These are phyloP conservation scores for Campylomormyrus numenius DNA, from an alignment of 2,113 vertebrate genomes.

Conservation along the genomic window DNA sequence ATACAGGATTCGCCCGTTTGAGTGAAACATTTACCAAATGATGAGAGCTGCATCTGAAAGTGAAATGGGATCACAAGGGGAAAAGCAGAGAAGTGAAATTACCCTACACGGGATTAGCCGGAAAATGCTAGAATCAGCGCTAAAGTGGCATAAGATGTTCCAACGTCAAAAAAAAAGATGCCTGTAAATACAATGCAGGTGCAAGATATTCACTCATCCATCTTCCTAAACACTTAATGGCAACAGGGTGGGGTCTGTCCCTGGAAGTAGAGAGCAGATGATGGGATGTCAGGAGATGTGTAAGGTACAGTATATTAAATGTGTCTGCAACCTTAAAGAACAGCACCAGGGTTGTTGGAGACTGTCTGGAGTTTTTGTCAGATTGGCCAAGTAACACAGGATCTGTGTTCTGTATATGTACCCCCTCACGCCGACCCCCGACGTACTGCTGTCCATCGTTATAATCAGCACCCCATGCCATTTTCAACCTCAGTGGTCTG, in stretches of 20 bases:
- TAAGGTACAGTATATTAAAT: not conserved
- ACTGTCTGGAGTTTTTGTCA: not conserved
- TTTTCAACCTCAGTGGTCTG: not conserved
- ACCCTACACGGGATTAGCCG: not conserved
- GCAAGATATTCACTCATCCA: not conserved
- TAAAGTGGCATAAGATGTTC: not conserved
- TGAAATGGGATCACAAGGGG: not conserved
- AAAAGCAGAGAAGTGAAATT: not conserved
- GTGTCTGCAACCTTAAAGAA: not conserved
- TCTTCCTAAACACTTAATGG: not conserved
- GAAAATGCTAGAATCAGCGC: not conserved
- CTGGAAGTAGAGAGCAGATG: not conserved
- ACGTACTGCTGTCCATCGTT: not conserved
- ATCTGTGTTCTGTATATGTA: not conserved
- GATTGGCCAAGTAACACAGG: not conserved
- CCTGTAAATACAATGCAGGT: not conserved
- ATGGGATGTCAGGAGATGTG: not conserved
- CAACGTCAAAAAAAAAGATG: not conserved
- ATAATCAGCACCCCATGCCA: not conserved
- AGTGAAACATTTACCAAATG: not conserved
- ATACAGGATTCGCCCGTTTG: not conserved
- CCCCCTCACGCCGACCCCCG: not conserved
- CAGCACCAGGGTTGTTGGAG: not conserved
- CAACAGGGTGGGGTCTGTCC: not conserved
- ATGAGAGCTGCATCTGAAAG: not conserved